A percentile compares a stretch with the other conserved stretches of the same genome.
phyloP scores from a whole-genome alignment of 2,797 vertebrate genomes.

The Pteronotus mesoamericanus region DNA sequence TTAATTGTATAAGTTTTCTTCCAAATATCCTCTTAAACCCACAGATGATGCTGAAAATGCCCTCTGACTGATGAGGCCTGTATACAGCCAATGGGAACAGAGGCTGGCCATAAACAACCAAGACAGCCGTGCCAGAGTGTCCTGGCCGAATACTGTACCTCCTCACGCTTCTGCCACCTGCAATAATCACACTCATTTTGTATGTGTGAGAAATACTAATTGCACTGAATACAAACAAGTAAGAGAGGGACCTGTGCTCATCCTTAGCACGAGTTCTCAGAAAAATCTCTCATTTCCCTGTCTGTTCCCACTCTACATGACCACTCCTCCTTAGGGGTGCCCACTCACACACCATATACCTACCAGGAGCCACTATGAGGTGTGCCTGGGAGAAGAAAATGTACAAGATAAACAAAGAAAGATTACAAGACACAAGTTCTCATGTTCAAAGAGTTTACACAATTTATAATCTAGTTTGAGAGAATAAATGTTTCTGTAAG shows the following conservation, averaged over 20 bases:
- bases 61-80: neutral
- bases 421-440: neutral
- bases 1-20: neutral
- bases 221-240: neutral
- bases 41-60: neutral
- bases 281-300: neutral
- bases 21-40: neutral
- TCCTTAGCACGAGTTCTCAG: neutral
- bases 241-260: neutral
- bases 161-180: neutral
- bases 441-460: neutral
- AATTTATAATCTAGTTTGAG: neutral
- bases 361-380: neutral
- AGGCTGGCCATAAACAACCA: neutral
- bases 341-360: neutral
- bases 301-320: neutral
- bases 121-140: neutral
- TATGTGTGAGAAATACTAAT: neutral
- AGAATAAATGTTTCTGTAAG: neutral
- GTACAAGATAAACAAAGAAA: neutral
- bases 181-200: neutral
- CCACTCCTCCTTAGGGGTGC: neutral
- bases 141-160: neutral
- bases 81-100: neutral
- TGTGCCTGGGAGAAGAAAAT: neutral